Percentiles rank a stretch among this genome's conserved stretches.
These are phyloP conservation scores for Tragulus kanchil DNA, from an alignment of 2,113 vertebrate species.

Conservation along the genomic window DNA sequence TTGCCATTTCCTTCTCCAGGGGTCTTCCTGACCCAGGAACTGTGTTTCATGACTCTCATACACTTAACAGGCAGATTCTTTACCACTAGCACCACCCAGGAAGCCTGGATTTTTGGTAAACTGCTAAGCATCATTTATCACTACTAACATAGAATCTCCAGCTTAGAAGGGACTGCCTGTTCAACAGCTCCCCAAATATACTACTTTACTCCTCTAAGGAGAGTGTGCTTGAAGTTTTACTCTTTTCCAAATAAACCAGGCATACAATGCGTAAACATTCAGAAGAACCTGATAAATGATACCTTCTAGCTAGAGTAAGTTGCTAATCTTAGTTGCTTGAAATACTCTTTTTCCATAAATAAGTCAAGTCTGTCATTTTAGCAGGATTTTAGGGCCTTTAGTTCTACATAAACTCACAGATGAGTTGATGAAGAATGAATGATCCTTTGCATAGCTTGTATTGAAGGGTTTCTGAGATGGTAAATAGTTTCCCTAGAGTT, in stretches of 20 bases:
- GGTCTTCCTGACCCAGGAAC: neutral
- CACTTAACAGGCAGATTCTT: neutral
- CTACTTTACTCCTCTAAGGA: neutral
- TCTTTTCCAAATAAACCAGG: no score
- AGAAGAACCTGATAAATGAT: neutral
- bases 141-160: neutral
- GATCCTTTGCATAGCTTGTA: accelerated
- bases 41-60: neutral
- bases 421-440: neutral
- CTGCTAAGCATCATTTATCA: neutral
- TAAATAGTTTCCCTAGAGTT: neutral
- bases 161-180: neutral
- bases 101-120: accelerated
- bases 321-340: neutral
- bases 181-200: neutral
- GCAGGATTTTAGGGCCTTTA: neutral
- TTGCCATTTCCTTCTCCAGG: neutral
- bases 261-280: neutral
- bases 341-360: neutral
- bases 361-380: neutral
- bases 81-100: neutral
- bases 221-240: neutral
- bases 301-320: neutral
- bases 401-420: neutral
- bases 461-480: neutral